A percentile compares a stretch with the other conserved stretches of the same genome.
phyloP scores from a whole-genome alignment of 2,113 vertebrate species.

The Tor tambroides region DNA sequence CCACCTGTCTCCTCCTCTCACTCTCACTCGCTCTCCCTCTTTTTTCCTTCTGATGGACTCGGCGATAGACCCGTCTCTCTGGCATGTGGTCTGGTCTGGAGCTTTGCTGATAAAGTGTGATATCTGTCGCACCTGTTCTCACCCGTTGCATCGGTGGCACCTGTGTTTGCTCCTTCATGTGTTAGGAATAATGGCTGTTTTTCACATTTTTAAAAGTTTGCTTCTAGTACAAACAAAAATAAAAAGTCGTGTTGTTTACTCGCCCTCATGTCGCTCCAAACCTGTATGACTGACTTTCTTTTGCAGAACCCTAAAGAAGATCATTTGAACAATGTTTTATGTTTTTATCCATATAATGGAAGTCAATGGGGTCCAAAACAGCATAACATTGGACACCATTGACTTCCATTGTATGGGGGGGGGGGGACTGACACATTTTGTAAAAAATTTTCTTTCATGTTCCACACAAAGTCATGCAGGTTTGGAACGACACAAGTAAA shows the following conservation, averaged over 20 bases:
- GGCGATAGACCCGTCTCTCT: conserved; percentile 28
- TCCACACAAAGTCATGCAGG: background rate
- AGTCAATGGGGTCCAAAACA: background rate
- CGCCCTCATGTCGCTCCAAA: background rate
- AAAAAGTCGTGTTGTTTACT: background rate
- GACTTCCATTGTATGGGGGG: background rate
- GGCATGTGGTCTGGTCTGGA: conserved; percentile 41
- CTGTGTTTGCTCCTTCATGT: background rate
- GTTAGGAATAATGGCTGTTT: background rate
- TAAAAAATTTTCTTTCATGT: background rate
- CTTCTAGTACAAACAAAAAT: background rate
- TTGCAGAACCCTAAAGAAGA: background rate
- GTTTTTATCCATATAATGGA: background rate
- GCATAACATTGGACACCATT: background rate
- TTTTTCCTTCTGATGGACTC: conserved; percentile 6
- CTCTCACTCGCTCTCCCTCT: background rate
- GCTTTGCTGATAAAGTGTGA: conserved; percentile 34
- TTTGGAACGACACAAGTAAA: background rate
- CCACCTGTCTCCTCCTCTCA: conserved; percentile 22
- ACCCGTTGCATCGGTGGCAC: conserved; percentile 18
- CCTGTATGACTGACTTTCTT: background rate
- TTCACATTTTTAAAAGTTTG: background rate
- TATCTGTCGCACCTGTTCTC: conserved; percentile 6
- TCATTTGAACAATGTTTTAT: background rate
- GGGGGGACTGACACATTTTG: too few species aligned